Evolutionary conservation across 30 jellyfish, hydroid and myxozoan species (phyloP).

Genomic region (Sanderia malayensis): DNA sequence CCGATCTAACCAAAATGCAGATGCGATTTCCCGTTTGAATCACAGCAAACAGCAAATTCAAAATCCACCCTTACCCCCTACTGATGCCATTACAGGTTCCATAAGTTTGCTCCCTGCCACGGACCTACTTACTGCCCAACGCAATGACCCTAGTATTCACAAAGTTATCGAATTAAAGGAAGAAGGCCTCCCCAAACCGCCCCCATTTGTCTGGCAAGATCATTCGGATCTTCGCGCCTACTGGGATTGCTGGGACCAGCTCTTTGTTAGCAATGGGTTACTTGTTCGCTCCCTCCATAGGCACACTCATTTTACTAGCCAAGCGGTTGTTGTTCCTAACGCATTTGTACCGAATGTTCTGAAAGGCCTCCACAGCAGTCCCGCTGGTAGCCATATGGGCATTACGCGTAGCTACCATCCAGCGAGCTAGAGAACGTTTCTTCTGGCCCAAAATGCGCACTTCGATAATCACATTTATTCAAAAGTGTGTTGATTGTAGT

Average conservation of each 20-base stretch:
- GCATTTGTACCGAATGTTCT: slow-evolving; percentile 33
- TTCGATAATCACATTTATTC: slow-evolving; percentile 9
- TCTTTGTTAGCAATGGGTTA: no score
- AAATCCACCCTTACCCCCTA: no score
- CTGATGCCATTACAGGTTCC: neutral
- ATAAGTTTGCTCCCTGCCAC: slow-evolving; percentile 1
- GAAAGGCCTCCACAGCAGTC: slow-evolving; percentile 36
- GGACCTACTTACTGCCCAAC: slow-evolving; percentile 15
- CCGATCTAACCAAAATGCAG: slow-evolving; percentile 45
- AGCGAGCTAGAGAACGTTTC: slow-evolving; percentile 44
- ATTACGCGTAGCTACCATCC: slow-evolving; percentile 43
- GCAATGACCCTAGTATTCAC: slow-evolving; percentile 14
- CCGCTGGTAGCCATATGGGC: slow-evolving; percentile 54
- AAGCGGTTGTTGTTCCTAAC: slow-evolving; percentile 30
- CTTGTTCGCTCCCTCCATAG: no score
- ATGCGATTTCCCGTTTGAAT: slow-evolving; percentile 47
- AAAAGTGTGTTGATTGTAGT: slow-evolving; percentile 40
- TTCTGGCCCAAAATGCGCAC: slow-evolving; percentile 54
- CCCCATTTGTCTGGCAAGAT: slow-evolving; percentile 23
- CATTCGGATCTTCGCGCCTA: slow-evolving; percentile 33
- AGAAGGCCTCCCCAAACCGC: slow-evolving; percentile 27
- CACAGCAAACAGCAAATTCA: no score
- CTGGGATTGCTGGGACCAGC: slow-evolving; percentile 53
- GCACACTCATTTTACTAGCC: no score
- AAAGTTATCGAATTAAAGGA: slow-evolving; percentile 12